Conservation (phyloP, 1,140 invertebrate species). For the Samia ricini region DNA sequence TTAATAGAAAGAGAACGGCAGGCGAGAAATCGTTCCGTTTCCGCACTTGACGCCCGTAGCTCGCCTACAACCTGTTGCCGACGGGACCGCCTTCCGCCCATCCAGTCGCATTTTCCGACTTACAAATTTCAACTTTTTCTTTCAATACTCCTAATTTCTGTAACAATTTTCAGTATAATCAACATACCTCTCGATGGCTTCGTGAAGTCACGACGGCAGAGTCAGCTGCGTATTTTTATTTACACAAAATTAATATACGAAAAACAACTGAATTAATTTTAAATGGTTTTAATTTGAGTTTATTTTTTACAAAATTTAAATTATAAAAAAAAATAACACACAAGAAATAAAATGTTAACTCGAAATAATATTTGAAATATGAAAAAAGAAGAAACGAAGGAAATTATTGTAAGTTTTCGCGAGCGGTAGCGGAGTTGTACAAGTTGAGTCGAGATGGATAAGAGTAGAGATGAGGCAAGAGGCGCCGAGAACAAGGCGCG, state of each 20-base stretch:
- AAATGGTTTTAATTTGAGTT: constrained; percentile 24
- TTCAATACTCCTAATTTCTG: constrained; percentile 16
- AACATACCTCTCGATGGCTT: constrained; percentile 27
- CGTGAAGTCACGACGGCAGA: constrained; percentile 12
- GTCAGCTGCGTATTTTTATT: constrained; percentile 29
- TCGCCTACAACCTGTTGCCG: constrained; percentile 68
- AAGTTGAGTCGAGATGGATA: constrained; percentile 39
- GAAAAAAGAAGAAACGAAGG: constrained; percentile 56
- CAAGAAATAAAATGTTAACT: constrained; percentile 49
- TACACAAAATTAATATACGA: constrained; percentile 59
- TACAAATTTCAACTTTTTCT: constrained; percentile 6
- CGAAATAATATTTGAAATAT: constrained; percentile 42
- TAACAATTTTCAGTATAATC: constrained; percentile 14
- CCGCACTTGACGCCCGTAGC: constrained; percentile 33
- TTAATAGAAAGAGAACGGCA: constrained; percentile 58
- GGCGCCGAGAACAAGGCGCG: constrained; percentile 43
- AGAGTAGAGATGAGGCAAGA: constrained; percentile 25
- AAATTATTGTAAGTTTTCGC: constrained; percentile 44
- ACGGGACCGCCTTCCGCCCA: constrained; percentile 73
- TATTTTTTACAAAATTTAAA: constrained; percentile 42
- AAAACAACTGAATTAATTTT: constrained; percentile 43
- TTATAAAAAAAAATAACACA: constrained; percentile 43
- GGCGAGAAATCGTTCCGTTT: constrained; percentile 34
- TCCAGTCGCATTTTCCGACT: constrained; percentile 37
- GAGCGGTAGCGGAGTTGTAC: constrained; percentile 60